Base-by-base conservation (phyloP, 1,140 invertebrate genomes). In the Oppia nitens region DNA sequence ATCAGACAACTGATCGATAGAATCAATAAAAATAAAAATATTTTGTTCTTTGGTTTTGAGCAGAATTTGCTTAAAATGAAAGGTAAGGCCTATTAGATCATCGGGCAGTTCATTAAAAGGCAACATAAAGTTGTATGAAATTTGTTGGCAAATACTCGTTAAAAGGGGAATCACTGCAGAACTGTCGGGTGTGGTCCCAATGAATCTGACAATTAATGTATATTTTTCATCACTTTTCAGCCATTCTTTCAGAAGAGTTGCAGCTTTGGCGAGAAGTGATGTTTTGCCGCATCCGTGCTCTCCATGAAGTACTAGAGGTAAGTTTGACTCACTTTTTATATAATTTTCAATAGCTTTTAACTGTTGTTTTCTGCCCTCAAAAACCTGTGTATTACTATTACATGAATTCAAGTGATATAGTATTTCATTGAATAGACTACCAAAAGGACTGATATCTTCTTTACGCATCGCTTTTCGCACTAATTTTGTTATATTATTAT, bases 261-360 rank as follows among this genome's bases (percentile, higher is more conserved):
- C 88, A 59, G 85, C 85, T 76, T 95, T 95, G 2, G 94, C 87
- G 55, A 98, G 73, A 0, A 98, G 74, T 2, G 93, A 96, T 2
- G 93, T 98, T 74, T 98, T 98, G 1, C 94, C 94, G 69, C 92
- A 97, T 27, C 94, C 94, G 66, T 89, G 88, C 74, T 90, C 88
- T 1, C 94, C 94, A 70, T 90, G 90, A 59, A 97, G 75, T n/a
- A 96, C 84, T 56, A 97, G 74, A 14, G 91, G 90, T 69, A 89
- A 86, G 6, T 48, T 3, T n/a, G 17, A 21, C 66, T 88, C 83
- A 27, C 80, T 69, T 59, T 79, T 73, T 79, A 98, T 89, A 71
- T 97, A 92, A 21, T 81, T 73, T 66, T 85, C 78, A 45, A 94
- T 90, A 62, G 77, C 81, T 55, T 82, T 78, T 21, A 97, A 73